Conservation (phyloP, 2,113 vertebrate genomes). For the Pelusios castaneus region DNA sequence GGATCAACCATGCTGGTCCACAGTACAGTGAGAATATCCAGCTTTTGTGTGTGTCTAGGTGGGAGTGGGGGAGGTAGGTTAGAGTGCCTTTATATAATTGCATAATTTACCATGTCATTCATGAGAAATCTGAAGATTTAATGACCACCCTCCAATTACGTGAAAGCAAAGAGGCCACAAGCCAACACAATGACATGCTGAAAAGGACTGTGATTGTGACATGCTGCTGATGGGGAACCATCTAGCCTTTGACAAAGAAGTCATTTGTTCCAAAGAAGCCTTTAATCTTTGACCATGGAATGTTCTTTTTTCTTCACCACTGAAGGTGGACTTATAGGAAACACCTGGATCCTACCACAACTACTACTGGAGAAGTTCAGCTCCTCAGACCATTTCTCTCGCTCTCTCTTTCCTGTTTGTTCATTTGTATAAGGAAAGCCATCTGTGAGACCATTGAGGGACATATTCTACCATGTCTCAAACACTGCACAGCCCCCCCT, state of each 20-base stretch:
- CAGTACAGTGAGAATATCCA: neutral
- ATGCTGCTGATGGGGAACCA: neutral
- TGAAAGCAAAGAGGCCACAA: neutral
- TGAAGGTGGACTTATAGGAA: neutral
- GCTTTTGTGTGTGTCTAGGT: neutral
- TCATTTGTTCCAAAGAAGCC: neutral
- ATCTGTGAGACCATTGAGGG: fast-evolving
- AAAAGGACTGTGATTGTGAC: neutral
- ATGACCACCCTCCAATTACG: neutral
- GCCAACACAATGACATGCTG: neutral
- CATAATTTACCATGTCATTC: neutral
- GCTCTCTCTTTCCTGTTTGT: neutral
- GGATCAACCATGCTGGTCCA: fast-evolving
- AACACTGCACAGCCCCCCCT: neutral
- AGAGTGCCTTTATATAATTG: neutral
- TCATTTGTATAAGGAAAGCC: neutral
- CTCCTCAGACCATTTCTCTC: neutral
- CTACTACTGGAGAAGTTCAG: neutral
- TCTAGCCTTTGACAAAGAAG: neutral
- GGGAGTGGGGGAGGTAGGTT: neutral
- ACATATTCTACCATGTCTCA: neutral
- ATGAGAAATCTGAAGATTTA: neutral
- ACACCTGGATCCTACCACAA: neutral
- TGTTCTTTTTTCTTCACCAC: neutral
- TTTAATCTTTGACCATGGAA: neutral